Base-by-base conservation (phyloP, 2,113 vertebrate genomes). In the Elanus axillaris region DNA sequence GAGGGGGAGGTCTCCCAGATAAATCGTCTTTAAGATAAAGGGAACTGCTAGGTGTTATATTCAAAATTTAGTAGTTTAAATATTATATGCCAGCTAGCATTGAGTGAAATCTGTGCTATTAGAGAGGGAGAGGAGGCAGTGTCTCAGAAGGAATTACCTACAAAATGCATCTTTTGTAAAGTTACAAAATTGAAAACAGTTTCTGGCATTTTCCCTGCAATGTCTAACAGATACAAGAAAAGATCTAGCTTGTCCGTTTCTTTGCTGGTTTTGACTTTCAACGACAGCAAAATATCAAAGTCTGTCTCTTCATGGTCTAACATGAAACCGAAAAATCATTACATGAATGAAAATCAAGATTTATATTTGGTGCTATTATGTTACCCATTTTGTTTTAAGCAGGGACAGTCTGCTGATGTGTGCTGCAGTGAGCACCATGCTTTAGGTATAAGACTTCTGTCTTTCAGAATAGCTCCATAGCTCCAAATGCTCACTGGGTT, bases 401-500 rank as follows among this genome's bases (percentile, higher is more conserved):
- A 58, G 48, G 36, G 20, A 22, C 29, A 56, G 22, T 10, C 71
- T 31, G 50, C 66, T 38, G 34, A 6, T 12, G 22, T 19, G 27
- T n/a, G 47, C 53, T 59, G 32, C 26, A 47, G 25, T 8, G 42
- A 78, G 53, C 26, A 19, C 11, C 4, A 3, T 17, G 14, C 4
- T 3, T 3, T 0, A 7, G 5, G 16, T 15, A 0, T 10, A 43
- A 53, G 47, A 17, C 31, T 45, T 55, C 3, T 7, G 38, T 50
- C 19, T 60, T 38, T 43, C 52, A 45, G 17, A 85, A 23, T 31
- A 31, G 68, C 56, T 38, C 63, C 23, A 8, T 20, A 66, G 38
- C 38, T 67, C 38, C 93, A 76, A 43, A 87, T 10, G 18, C 40
- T 81, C 0, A 0, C 32, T 69, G 73, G 7, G 11, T 60, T 87